phyloP scores from a whole-genome alignment of 1,140 invertebrate species.

The Oedothorax gibbosus region DNA sequence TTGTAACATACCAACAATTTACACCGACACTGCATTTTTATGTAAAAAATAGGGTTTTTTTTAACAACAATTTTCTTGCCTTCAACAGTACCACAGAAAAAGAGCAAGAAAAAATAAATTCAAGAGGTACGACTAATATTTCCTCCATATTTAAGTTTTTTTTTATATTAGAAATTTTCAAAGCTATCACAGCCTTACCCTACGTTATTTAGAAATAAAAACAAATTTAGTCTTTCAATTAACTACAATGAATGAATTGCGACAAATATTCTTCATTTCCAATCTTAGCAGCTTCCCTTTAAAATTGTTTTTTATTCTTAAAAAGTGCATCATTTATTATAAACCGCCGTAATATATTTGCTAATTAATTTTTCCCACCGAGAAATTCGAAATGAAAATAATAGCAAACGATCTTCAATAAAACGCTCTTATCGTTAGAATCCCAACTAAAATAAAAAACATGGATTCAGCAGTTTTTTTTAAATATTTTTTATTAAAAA shows the following conservation, averaged over 20 bases:
- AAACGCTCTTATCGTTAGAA: slow-evolving; percentile 16
- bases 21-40: too few species aligned
- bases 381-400: slow-evolving; percentile 32
- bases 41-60: too few species aligned
- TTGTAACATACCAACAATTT: too few species aligned
- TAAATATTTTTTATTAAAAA: slow-evolving; percentile 18
- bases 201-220: too few species aligned
- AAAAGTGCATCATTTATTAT: slow-evolving; percentile 11
- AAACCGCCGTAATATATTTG: slow-evolving; percentile 21
- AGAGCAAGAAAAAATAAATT: too few species aligned
- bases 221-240: slow-evolving; percentile 28
- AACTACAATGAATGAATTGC: slow-evolving; percentile 27
- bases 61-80: too few species aligned
- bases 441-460: not conserved
- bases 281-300: not conserved
- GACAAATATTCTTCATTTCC: slow-evolving; percentile 6
- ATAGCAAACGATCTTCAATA: slow-evolving; percentile 21
- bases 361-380: slow-evolving; percentile 29
- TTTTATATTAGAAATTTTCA: too few species aligned
- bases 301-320: not conserved
- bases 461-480: not conserved
- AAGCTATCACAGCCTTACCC: too few species aligned
- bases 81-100: too few species aligned
- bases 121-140: too few species aligned
- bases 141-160: too few species aligned